phyloP scores from a whole-genome alignment of 2,888 invertebrate genomes.

The Lydus trimaculatus region DNA sequence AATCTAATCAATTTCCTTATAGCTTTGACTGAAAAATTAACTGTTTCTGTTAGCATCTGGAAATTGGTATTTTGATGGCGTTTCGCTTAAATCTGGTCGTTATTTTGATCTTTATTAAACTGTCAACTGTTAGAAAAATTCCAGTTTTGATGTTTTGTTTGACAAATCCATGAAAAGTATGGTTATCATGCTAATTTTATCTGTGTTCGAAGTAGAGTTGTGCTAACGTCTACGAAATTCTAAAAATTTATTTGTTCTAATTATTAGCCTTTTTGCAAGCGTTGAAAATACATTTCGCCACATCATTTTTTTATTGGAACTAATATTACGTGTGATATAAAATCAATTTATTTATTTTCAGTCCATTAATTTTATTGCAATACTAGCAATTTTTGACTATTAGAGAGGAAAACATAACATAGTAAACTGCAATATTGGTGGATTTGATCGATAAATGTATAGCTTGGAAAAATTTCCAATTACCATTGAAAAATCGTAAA shows the following conservation, averaged over 20 bases:
- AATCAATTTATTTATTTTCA: not conserved
- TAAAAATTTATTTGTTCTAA: no score
- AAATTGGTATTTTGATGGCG: no score
- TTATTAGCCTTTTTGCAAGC: no score
- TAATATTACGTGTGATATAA: no score
- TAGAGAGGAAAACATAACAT: not conserved
- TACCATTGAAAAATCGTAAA: not conserved
- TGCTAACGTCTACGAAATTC: not conserved
- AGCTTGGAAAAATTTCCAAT: not conserved
- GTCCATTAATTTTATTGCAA: not conserved
- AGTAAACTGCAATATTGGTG: not conserved
- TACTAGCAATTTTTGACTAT: not conserved
- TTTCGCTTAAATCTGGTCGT: no score
- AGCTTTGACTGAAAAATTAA: no score
- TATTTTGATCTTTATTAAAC: not conserved
- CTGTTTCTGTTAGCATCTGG: no score
- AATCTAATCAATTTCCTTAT: no score
- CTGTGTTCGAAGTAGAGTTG: not conserved
- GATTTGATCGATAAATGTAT: not conserved
- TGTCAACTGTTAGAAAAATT: not conserved
- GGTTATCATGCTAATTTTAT: not conserved
- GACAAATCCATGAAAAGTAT: not conserved
- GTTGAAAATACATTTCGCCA: no score
- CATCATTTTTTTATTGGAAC: no score
- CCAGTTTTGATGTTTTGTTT: not conserved